Evolutionary conservation across 2,797 vertebrate genomes (phyloP), one percentile per base, ranked within the genome.

Genomic region (Dendrocincla fuliginosa): DNA sequence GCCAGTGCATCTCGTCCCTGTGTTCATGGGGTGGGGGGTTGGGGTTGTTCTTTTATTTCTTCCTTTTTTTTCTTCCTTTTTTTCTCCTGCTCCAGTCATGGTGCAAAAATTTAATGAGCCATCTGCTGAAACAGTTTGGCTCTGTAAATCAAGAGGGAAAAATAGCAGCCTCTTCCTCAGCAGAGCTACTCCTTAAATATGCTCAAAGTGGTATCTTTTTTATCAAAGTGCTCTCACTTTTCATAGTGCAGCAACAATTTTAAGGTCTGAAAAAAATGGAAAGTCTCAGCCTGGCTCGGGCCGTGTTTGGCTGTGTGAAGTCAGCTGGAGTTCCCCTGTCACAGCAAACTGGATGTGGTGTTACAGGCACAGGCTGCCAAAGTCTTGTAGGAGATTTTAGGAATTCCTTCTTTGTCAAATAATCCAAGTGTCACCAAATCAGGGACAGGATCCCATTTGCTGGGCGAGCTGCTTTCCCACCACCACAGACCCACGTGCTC

Each of bases 91-190:
- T 59, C 35, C 64, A 57, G 70, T 79, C 68, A 59, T 0, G 7
- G 83, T 91, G 91, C 80, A 95, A 95, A 90, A 95, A 84, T 92
- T 42, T 96, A 97, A 93, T 86, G 91, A 96, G 77, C 93, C 93
- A 95, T 95, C 94, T 96, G 95, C 95, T 90, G 89, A 90, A 86
- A n/a, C 32, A 41, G 52, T 88, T 94, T 84, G 88, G 32, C 47
- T 79, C 87, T 77, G 80, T 79, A 94, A 86, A 94, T 63, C 77
- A 81, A 52, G 73, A 76, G 70, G 74, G 84, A 44, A 71, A 95
- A 92, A 91, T 64, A 92, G 75, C 76, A 92, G 57, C 41, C 11
- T 85, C 59, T 93, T 81, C 65, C 79, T 86, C 47, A 56, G 57
- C 83, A 83, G 53, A 86, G 53, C 23, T 61, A 24, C 49, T 88